A percentile compares a stretch with the other conserved stretches of the same genome.
phyloP scores from a whole-genome alignment of 2,888 invertebrate genomes.

The Pteria penguin region DNA sequence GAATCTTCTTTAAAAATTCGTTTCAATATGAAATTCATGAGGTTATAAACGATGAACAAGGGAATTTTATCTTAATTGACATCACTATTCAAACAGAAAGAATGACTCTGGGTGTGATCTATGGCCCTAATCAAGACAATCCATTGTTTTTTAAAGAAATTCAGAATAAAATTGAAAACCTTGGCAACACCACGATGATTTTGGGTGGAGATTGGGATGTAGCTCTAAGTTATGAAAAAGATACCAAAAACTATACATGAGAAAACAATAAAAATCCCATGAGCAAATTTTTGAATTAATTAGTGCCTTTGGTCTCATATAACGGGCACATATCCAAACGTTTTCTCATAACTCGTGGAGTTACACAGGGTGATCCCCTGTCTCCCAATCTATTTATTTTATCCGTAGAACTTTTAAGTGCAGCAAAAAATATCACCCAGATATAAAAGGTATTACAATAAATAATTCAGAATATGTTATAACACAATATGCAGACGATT shows the following conservation, averaged over 20 bases:
- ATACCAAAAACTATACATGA: conserved; percentile 15
- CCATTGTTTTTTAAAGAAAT: conserved; percentile 8
- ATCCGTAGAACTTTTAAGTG: conserved; percentile 4
- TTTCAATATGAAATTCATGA: conserved; percentile 14
- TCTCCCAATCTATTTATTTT: conserved; percentile 23
- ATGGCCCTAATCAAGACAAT: conserved; percentile 19
- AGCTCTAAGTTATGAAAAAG: neutral
- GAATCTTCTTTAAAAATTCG: conserved; percentile 24
- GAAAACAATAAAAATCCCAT: conserved; percentile 17
- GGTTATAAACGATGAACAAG: conserved; percentile 6
- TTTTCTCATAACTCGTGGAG: conserved; percentile 1
- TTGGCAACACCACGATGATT: neutral
- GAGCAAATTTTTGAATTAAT: conserved; percentile 5
- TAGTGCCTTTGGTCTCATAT: conserved; percentile 12
- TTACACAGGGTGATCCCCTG: conserved; percentile 9
- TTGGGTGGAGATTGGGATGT: neutral
- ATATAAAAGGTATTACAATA: neutral
- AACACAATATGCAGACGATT: conserved; percentile 6
- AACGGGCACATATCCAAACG: conserved; percentile 18
- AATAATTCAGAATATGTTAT: conserved; percentile 4
- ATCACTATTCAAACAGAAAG: neutral
- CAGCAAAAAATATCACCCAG: neutral
- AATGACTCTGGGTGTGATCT: neutral
- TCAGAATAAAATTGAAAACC: neutral
- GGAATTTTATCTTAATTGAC: conserved; percentile 17